Conservation (phyloP, 1,140 invertebrate genomes). For the Littorina saxatilis region DNA sequence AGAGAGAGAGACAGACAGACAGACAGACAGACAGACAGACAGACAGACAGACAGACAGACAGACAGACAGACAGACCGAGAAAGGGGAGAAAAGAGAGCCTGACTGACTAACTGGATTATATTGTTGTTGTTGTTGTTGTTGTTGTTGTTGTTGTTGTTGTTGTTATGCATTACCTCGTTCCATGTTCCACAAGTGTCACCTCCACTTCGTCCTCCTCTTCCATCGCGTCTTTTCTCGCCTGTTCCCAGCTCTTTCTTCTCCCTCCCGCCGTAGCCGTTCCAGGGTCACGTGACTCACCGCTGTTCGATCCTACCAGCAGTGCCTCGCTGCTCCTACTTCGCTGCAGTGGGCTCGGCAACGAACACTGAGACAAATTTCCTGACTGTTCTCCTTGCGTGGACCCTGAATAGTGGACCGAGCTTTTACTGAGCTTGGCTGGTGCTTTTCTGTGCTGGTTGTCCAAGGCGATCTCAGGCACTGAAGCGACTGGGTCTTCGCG, state of each 20-base stretch:
- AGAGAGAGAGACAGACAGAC: constrained; percentile 16
- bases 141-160: no score
- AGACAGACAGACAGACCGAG: background rate
- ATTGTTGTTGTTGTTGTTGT: no score
- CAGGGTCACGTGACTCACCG: background rate
- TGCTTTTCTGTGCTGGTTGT: no score
- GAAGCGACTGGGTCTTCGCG: no score
- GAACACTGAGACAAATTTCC: no score
- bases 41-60: constrained; percentile 10
- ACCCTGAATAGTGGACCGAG: no score
- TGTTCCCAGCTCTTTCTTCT: constrained; percentile 4
- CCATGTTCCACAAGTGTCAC: background rate
- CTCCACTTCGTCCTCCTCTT: background rate
- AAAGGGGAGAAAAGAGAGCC: background rate
- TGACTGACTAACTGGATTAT: no score
- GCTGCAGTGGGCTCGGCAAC: background rate
- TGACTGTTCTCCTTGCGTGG: no score
- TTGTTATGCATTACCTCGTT: background rate
- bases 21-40: constrained; percentile 24
- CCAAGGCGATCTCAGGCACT: no score
- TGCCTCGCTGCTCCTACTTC: constrained; percentile 9
- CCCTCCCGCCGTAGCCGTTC: background rate
- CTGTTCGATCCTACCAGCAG: background rate
- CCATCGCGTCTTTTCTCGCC: background rate
- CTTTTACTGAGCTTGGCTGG: no score